phyloP scores from a whole-genome alignment of 2,113 vertebrate species.

The Cyanoderma ruficeps region DNA sequence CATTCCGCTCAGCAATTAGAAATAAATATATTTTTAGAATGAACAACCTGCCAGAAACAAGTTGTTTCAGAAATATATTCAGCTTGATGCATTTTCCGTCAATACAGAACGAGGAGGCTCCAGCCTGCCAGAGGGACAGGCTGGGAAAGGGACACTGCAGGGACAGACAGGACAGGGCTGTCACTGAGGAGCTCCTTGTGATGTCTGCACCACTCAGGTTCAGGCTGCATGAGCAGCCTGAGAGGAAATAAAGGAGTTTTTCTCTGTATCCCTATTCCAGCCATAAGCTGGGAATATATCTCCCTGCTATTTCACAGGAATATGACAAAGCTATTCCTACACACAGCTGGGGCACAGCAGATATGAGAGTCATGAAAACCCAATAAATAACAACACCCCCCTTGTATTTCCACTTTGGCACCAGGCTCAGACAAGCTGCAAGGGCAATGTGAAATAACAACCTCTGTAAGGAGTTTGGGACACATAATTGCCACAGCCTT shows the following conservation, averaged over 20 bases:
- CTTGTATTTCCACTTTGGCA: neutral
- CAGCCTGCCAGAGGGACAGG: neutral
- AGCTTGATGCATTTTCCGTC: constrained; percentile 39
- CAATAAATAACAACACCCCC: neutral
- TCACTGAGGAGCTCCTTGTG: neutral
- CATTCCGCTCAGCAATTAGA: constrained; percentile 55
- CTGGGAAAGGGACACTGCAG: neutral
- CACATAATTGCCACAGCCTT: neutral
- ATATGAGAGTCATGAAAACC: neutral
- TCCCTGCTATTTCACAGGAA: neutral
- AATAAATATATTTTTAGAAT: constrained; percentile 67
- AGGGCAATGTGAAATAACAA: neutral
- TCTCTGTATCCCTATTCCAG: neutral
- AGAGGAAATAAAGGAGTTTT: neutral
- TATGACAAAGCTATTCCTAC: neutral
- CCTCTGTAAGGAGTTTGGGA: neutral
- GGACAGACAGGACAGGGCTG: neutral
- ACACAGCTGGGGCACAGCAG: neutral
- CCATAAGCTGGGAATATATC: neutral
- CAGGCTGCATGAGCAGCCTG: neutral
- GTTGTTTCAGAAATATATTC: constrained; percentile 51
- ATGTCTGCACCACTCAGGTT: neutral
- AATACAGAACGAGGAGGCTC: neutral
- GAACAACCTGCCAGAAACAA: constrained; percentile 63
- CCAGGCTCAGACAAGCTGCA: neutral